A percentile compares a stretch with the other conserved stretches of the same genome.
Conservation (phyloP, 2,113 vertebrate genomes). For the Athene cunicularia region DNA sequence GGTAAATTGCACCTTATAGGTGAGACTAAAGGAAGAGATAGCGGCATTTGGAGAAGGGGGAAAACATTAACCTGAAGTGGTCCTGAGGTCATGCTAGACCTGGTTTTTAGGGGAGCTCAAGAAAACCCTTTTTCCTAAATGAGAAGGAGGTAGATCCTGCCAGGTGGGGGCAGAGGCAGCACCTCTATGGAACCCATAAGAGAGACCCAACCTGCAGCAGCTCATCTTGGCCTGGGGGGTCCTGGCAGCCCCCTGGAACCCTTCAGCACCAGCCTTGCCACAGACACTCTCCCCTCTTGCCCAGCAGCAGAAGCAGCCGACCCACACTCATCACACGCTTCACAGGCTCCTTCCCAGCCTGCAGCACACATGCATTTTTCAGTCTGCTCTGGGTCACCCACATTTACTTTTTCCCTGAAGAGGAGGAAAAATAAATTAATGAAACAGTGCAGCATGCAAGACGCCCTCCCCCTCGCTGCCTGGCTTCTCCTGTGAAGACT, state of each 20-base stretch:
- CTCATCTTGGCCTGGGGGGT: neutral
- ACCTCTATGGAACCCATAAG: rapidly evolving
- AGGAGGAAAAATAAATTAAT: slow-evolving; percentile 50
- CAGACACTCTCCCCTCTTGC: neutral
- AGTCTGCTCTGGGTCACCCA: slow-evolving; percentile 27
- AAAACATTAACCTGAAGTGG: neutral
- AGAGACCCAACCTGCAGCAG: neutral
- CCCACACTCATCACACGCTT: neutral
- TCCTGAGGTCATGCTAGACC: neutral
- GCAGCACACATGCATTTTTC: neutral
- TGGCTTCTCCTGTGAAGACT: slow-evolving; percentile 33
- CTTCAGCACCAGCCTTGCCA: neutral
- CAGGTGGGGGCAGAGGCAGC: neutral
- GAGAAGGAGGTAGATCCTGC: neutral
- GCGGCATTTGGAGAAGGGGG: neutral
- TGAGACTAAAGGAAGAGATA: neutral
- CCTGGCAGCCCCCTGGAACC: rapidly evolving
- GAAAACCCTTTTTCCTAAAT: neutral
- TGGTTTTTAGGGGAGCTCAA: neutral
- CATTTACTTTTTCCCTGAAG: slow-evolving; percentile 32
- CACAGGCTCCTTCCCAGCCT: neutral
- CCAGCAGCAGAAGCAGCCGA: neutral
- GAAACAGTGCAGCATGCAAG: slow-evolving; percentile 21
- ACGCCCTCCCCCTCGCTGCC: slow-evolving; percentile 6
- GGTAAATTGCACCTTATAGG: neutral